Evolutionary conservation across 2,888 invertebrate genomes (phyloP).

Genomic region (Celastrina argiolus): DNA sequence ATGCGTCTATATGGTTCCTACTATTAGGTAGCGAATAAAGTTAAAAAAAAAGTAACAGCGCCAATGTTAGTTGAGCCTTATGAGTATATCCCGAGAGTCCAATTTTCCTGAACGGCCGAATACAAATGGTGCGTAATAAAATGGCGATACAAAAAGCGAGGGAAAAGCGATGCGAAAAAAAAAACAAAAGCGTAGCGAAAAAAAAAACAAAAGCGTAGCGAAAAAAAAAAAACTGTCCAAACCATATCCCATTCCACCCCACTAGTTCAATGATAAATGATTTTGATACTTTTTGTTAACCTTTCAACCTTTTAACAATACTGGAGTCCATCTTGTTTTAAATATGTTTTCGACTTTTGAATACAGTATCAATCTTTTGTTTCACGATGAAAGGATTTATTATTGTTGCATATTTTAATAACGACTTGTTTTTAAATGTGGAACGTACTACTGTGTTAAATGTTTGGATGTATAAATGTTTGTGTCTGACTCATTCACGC

Average conservation of each 20-base stretch:
- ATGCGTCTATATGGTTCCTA: no score
- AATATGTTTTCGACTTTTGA: slow-evolving; percentile 23
- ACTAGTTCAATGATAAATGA: slow-evolving; percentile 74
- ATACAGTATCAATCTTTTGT: slow-evolving; percentile 22
- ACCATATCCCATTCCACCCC: slow-evolving; percentile 62
- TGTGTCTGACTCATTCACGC: no score
- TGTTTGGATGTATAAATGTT: no score
- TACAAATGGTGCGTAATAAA: slow-evolving; percentile 25
- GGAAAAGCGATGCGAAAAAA: slow-evolving; percentile 25
- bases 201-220: slow-evolving; percentile 37
- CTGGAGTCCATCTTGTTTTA: slow-evolving; percentile 22
- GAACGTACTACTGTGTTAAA: no score
- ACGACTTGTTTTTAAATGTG: background rate
- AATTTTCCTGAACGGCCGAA: slow-evolving; percentile 7
- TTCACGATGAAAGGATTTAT: background rate
- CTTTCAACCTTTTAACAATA: slow-evolving; percentile 32
- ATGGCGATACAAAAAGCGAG: slow-evolving; percentile 18
- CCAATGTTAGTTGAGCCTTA: no score
- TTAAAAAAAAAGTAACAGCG: no score
- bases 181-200: slow-evolving; percentile 40
- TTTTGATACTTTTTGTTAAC: slow-evolving; percentile 48
- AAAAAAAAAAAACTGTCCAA: slow-evolving; percentile 50
- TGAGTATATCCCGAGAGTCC: background rate
- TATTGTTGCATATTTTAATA: background rate
- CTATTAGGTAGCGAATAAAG: no score